Base-by-base conservation (phyloP, 2,113 vertebrate genomes). In the Collichthys lucidus region DNA sequence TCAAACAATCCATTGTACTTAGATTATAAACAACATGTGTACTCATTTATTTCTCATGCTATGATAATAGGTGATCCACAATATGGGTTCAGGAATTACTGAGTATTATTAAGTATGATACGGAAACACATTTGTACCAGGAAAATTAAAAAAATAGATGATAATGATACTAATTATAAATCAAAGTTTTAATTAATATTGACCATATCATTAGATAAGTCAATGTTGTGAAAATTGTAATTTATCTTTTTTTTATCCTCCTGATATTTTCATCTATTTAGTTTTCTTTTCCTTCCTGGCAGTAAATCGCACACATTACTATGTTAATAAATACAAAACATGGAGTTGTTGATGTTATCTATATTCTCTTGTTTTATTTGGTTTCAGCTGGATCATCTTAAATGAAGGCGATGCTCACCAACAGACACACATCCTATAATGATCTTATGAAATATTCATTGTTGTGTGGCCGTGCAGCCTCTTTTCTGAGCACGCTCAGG, bases 391-490 rank as follows among this genome's bases (percentile, higher is more conserved):
- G 16, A 26, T 70, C 0, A 19, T 19, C 19, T 63, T 42, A 35
- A 11, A 50, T 47, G 44, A 1, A 19, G 35, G 29, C n/a, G 4
- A 53, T 40, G 35, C 55, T 16, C 17, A 52, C 4, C 12, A 59
- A 20, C 76, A 69, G 26, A 74, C 69, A 74, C 60, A 46, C 22
- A 64, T 31, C 24, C 53, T 49, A 67, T 87, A 92, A 86, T 81
- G 88, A 91, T 90, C 86, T 84, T 78, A 92, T 96, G 82, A 96
- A 96, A 96, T 95, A 96, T 96, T 96, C 76, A 96, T 94, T 22
- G 72, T 66, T 74, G 67, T 67, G 84, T 71, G 79, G 89, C 73
- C 67, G 55, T 42, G 31, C 78, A 24, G 82, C 62, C 46, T 86
- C 84, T 82, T 40, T 79, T 69, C 82, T 77, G 76, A 66, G 68